phyloP scores from a whole-genome alignment of 1,140 invertebrate genomes.

The Hormaphis cornu region DNA sequence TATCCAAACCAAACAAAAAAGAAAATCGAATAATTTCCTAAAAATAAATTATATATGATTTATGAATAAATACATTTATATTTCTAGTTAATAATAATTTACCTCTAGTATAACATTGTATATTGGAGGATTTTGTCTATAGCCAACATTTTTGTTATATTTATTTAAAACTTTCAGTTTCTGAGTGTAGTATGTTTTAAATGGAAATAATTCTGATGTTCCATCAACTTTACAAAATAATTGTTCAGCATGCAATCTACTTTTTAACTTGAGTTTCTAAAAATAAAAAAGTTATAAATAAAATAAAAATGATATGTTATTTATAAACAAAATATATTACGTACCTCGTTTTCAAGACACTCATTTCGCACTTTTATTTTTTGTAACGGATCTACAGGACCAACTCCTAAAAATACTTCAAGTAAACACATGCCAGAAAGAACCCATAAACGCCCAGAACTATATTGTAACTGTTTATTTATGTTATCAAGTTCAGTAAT shows the following conservation, averaged over 20 bases:
- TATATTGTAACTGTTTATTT: constrained; percentile 5
- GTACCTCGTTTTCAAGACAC: background rate
- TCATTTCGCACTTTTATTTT: background rate
- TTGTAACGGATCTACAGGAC: constrained; percentile 15
- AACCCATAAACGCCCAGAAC: constrained; percentile 8
- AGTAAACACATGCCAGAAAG: constrained; percentile 9
- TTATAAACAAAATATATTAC: background rate
- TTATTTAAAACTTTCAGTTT: background rate
- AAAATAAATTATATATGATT: background rate
- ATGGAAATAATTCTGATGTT: background rate
- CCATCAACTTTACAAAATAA: background rate
- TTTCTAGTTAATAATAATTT: background rate
- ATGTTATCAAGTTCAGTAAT: background rate
- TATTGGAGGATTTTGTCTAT: background rate
- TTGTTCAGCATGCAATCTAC: constrained; percentile 4
- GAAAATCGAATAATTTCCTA: constrained; percentile 19
- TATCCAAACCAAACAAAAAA: constrained; percentile 11
- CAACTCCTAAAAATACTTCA: background rate
- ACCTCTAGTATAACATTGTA: constrained; percentile 19
- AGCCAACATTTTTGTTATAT: background rate
- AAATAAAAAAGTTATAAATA: background rate
- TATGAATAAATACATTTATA: too few relatives aligned
- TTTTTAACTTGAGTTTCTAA: background rate
- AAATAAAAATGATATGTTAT: background rate
- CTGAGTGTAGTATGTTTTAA: background rate